phyloP scores from a whole-genome alignment of 2,797 vertebrate genomes.

The Limnodromus scolopaceus region DNA sequence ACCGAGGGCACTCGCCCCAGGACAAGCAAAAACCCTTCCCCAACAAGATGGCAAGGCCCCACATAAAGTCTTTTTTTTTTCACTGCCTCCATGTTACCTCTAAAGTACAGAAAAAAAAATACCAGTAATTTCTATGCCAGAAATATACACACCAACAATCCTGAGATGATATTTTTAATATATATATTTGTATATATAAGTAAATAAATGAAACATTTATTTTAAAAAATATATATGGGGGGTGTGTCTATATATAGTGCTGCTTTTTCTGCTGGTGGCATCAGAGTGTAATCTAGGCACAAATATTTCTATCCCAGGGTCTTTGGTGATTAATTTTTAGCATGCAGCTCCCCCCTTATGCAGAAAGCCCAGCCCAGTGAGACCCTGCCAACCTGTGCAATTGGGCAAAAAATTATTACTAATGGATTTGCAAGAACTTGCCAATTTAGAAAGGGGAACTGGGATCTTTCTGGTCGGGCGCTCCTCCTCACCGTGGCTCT shows the following conservation, averaged over 20 bases:
- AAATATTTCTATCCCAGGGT: background rate
- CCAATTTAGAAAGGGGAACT: background rate
- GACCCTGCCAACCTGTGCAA: fast-evolving
- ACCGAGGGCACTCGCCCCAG: background rate
- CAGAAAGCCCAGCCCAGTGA: background rate
- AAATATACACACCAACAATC: background rate
- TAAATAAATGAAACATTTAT: background rate
- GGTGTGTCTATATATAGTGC: fast-evolving
- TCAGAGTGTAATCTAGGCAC: background rate
- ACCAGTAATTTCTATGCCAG: background rate
- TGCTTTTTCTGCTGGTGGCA: background rate
- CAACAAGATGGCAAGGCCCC: background rate
- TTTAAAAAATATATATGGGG: fast-evolving
- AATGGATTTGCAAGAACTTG: background rate
- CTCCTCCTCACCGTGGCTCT: background rate
- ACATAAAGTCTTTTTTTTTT: background rate
- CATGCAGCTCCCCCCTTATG: background rate
- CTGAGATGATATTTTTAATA: background rate
- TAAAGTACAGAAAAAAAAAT: background rate
- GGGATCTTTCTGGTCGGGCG: background rate
- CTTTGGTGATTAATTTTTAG: background rate
- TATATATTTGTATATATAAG: background rate
- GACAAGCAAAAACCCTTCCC: background rate
- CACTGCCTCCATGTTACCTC: background rate
- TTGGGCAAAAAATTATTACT: background rate